phyloP scores from a whole-genome alignment of 2,888 invertebrate species.

The Nematopogon swammerdamellus region DNA sequence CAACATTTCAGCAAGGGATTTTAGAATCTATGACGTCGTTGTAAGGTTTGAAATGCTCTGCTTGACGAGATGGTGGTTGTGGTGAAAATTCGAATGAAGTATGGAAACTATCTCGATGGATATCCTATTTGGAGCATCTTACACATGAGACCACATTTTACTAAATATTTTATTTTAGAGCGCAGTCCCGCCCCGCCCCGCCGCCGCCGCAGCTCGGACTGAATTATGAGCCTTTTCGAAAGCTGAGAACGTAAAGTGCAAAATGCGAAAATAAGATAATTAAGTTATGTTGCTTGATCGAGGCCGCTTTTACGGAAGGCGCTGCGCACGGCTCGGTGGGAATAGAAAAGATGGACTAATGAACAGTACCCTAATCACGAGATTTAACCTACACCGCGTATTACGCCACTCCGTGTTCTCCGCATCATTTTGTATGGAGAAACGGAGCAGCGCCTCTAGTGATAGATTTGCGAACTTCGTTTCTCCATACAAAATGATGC shows the following conservation, averaged over 20 bases:
- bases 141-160: conserved; percentile 28
- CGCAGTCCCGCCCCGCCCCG: neutral
- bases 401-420: no score
- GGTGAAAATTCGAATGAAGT: conserved; percentile 13
- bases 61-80: conserved; percentile 1
- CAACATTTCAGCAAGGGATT: conserved; percentile 13
- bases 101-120: conserved; percentile 27
- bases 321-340: no score
- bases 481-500: no score
- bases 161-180: conserved; percentile 27
- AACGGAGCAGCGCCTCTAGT: no score
- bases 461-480: no score
- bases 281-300: no score
- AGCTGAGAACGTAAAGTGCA: neutral
- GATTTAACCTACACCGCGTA: no score
- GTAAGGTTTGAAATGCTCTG: neutral
- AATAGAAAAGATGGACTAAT: no score
- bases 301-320: no score
- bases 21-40: conserved; percentile 12
- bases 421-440: no score
- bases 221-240: neutral
- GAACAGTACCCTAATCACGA: no score
- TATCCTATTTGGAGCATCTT: conserved; percentile 26
- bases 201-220: neutral
- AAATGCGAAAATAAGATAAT: neutral